Evolutionary conservation across 1,140 invertebrate species (phyloP).

Genomic region (Prorops nasuta): DNA sequence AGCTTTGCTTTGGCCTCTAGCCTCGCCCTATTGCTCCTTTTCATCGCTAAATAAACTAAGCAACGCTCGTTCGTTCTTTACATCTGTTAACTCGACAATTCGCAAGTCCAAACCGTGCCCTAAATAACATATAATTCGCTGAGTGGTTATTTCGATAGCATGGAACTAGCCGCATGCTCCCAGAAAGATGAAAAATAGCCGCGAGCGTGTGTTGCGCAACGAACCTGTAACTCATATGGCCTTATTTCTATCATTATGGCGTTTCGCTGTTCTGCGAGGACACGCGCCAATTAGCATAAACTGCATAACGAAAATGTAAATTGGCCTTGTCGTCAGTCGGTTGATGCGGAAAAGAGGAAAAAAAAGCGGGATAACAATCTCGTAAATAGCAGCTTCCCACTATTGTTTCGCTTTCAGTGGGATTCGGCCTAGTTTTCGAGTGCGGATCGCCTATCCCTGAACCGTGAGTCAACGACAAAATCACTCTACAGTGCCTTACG

Average conservation of each 20-base stretch:
- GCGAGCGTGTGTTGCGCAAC: no score
- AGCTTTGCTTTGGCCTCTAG: not conserved
- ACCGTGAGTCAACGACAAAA: conserved; percentile 25
- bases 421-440: conserved; percentile 22
- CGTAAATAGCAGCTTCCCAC: conserved; percentile 15
- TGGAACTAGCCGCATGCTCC: no score
- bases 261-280: no score
- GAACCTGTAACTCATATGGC: conserved; percentile 19
- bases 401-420: conserved; percentile 19
- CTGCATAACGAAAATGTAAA: not conserved
- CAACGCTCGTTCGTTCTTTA: not conserved
- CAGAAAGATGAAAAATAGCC: no score
- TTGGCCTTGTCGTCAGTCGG: not conserved
- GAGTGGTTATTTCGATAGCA: no score
- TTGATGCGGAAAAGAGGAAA: no score
- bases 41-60: not conserved
- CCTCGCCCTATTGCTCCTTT: not conserved
- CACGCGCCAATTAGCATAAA: no score
- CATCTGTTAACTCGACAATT: not conserved
- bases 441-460: conserved; percentile 16
- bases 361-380: no score
- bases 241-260: no score
- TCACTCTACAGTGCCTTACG: no score
- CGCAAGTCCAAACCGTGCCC: not conserved
- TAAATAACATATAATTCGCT: not conserved